Conservation (phyloP, 2,888 invertebrate species). For the Melanchra persicariae region DNA sequence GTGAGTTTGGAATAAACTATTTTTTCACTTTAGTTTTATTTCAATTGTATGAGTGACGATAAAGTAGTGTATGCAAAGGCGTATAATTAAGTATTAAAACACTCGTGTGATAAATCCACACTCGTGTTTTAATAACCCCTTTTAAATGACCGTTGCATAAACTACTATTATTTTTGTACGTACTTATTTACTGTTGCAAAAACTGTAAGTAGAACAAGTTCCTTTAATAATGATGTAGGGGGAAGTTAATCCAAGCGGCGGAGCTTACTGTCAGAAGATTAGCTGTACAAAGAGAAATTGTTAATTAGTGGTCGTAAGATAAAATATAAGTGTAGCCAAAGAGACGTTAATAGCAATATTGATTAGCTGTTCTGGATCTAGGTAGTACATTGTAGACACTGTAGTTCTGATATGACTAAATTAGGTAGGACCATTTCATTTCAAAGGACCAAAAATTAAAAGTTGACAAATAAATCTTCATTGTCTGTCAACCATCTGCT, state of each 20-base stretch:
- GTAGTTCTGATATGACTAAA: background rate
- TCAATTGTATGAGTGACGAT: too few species aligned
- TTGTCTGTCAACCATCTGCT: too few species aligned
- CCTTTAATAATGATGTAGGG: constrained; percentile 1
- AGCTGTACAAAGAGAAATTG: constrained; percentile 5
- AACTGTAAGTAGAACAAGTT: background rate
- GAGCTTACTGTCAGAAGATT: constrained; percentile 13
- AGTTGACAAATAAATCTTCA: too few species aligned
- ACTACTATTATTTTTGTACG: background rate
- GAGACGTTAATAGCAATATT: background rate
- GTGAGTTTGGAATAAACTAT: too few species aligned
- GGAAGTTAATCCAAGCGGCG: constrained; percentile 1
- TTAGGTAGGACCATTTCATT: background rate
- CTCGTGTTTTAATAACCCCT: too few species aligned
- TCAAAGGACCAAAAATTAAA: too few species aligned
- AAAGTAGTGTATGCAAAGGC: too few species aligned
- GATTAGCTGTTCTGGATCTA: background rate
- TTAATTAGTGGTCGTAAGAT: constrained; percentile 9
- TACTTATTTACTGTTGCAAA: background rate
- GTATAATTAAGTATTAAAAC: too few species aligned
- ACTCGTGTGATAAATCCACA: too few species aligned
- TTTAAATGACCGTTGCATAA: too few species aligned
- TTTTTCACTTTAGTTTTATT: too few species aligned
- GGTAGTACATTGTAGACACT: background rate
- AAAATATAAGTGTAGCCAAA: background rate